Percentiles rank a stretch among this genome's conserved stretches.
phyloP scores from a whole-genome alignment of 2,888 invertebrate genomes.

The Crepidodera aurea region DNA sequence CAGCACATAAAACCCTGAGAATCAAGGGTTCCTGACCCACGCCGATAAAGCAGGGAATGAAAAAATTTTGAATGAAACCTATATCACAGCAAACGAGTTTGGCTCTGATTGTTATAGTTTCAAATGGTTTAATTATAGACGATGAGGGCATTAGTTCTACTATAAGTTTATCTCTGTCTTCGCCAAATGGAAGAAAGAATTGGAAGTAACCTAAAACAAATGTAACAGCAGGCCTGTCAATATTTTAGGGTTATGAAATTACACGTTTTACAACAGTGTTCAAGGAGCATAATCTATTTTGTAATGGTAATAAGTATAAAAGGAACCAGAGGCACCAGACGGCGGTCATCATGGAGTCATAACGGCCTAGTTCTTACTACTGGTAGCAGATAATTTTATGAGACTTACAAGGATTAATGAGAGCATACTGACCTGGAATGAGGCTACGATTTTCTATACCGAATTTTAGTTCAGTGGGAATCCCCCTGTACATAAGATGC shows the following conservation, averaged over 20 bases:
- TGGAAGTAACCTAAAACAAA: conserved; percentile 46
- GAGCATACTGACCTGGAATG: conserved; percentile 40
- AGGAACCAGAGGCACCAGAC: too few relatives aligned
- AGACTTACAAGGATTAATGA: too few relatives aligned
- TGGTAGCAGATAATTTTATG: too few relatives aligned
- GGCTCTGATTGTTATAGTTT: conserved; percentile 47
- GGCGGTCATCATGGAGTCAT: too few relatives aligned
- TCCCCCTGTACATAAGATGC: conserved; percentile 52
- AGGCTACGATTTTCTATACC: conserved; percentile 54
- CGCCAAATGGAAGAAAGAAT: conserved; percentile 51
- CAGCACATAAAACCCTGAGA: conserved; percentile 55
- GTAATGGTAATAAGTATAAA: too few relatives aligned
- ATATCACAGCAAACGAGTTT: conserved; percentile 50
- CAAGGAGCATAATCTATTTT: too few relatives aligned
- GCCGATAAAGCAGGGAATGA: conserved; percentile 58
- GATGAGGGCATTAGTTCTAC: conserved; percentile 51
- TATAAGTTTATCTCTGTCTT: conserved; percentile 49
- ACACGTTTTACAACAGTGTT: too few relatives aligned
- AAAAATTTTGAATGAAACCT: conserved; percentile 57
- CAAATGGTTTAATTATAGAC: conserved; percentile 48
- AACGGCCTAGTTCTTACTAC: too few relatives aligned
- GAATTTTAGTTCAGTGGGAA: conserved; percentile 47
- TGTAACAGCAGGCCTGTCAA: too few relatives aligned
- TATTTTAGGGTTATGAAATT: too few relatives aligned
- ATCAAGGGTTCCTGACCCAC: conserved; percentile 47